Evolutionary conservation across 2,113 vertebrate genomes (phyloP).

Genomic region (Epinephelus lanceolatus): DNA sequence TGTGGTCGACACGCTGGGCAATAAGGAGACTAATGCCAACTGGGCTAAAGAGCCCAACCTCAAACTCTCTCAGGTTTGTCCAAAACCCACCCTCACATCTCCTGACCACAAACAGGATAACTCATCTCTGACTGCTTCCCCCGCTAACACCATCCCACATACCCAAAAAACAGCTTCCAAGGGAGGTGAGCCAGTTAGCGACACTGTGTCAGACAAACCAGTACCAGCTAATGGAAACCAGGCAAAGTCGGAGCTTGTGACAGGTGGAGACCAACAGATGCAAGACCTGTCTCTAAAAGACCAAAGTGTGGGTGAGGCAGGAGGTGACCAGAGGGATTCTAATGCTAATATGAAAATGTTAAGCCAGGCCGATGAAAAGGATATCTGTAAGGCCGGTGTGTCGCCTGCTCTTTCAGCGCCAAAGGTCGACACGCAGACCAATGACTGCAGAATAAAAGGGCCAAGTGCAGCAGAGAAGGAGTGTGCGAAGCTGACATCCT

Average conservation of each 20-base stretch:
- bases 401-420: slow-evolving; percentile 49
- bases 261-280: slow-evolving; percentile 40
- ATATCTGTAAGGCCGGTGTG: slow-evolving; percentile 32
- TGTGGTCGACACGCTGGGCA: slow-evolving; percentile 81
- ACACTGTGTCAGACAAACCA: slow-evolving; percentile 42
- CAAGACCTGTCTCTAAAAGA: slow-evolving; percentile 46
- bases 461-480: slow-evolving; percentile 34
- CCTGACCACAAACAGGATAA: slow-evolving; percentile 45
- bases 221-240: slow-evolving; percentile 59
- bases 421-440: slow-evolving; percentile 59
- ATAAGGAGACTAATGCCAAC: slow-evolving; percentile 79
- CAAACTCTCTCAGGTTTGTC: slow-evolving; percentile 78
- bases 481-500: slow-evolving; percentile 29
- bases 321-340: slow-evolving; percentile 63
- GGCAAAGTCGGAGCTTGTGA: slow-evolving; percentile 50
- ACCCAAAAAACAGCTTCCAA: slow-evolving; percentile 40
- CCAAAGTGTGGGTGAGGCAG: slow-evolving; percentile 30
- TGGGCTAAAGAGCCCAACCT: slow-evolving; percentile 77
- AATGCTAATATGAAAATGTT: slow-evolving; percentile 70
- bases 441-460: slow-evolving; percentile 63
- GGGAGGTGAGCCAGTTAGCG: slow-evolving; percentile 39
- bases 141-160: slow-evolving; percentile 19
- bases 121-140: slow-evolving; percentile 21
- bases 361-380: slow-evolving; percentile 55
- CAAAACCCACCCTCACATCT: slow-evolving; percentile 43